These are phyloP conservation scores for Pegea sp. DNA, from an alignment of 23 tunicate genomes.

Conservation along the genomic window DNA sequence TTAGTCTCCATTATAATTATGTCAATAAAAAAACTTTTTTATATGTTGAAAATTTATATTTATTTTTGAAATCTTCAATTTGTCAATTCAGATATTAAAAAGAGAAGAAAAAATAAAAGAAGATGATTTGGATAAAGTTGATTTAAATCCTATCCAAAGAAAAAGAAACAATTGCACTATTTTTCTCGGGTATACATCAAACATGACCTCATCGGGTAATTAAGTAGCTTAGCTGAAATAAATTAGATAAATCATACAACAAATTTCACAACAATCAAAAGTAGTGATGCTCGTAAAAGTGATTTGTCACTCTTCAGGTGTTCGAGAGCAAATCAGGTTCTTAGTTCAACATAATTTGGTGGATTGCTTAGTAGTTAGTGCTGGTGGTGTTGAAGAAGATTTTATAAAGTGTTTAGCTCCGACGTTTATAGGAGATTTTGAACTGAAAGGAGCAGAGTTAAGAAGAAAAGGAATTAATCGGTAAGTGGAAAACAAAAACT, in stretches of 20 bases:
- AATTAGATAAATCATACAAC: too few species aligned
- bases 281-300: too few species aligned
- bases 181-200: slow-evolving; percentile 82
- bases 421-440: slow-evolving; percentile 68
- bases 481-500: slow-evolving; percentile 1
- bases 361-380: slow-evolving; percentile 68
- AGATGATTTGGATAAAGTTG: slow-evolving; percentile 22
- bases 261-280: too few species aligned
- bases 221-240: too few species aligned
- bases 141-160: slow-evolving; percentile 54
- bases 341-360: slow-evolving; percentile 77
- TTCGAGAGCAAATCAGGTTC: slow-evolving; percentile 47
- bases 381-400: slow-evolving; percentile 95
- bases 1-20: too few species aligned
- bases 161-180: slow-evolving; percentile 62
- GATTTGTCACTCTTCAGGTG: slow-evolving; percentile 29
- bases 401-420: slow-evolving; percentile 91
- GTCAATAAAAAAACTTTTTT: too few species aligned
- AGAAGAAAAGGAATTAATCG: slow-evolving; percentile 67
- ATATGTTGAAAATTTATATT: too few species aligned
- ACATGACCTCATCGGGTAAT: slow-evolving; percentile 77
- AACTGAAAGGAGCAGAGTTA: slow-evolving; percentile 39
- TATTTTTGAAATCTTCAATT: too few species aligned
- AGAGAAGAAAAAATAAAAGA: slow-evolving; percentile 20
- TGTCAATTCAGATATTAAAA: slow-evolving; percentile 25